These are phyloP conservation scores for Phymanthus crucifer DNA, from an alignment of 92 coral and sea anemone genomes.

Conservation along the genomic window DNA sequence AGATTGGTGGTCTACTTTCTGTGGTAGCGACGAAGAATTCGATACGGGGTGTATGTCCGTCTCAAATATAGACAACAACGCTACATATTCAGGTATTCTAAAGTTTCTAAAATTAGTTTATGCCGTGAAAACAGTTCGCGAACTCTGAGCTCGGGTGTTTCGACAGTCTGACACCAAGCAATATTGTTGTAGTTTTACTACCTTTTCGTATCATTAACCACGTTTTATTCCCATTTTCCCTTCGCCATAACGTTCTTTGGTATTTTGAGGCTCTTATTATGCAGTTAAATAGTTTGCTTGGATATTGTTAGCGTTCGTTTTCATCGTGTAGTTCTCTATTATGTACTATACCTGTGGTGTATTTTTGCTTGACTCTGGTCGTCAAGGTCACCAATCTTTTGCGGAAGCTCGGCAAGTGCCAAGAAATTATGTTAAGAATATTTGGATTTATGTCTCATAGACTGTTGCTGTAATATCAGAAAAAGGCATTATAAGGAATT, in stretches of 20 bases:
- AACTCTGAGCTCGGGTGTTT: neutral
- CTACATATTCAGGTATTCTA: constrained; percentile 67
- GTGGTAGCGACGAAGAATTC: constrained; percentile 98
- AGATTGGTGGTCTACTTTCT: constrained; percentile 99
- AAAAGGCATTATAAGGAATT: neutral
- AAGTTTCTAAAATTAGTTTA: neutral
- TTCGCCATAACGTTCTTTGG: neutral
- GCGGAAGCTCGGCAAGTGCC: neutral
- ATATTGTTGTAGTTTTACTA: neutral
- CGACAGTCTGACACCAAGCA: neutral
- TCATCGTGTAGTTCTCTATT: neutral
- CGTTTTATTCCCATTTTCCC: neutral
- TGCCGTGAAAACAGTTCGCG: constrained; percentile 4
- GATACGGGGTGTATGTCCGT: constrained; percentile 94
- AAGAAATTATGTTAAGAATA: neutral
- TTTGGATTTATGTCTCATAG: neutral
- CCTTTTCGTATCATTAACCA: neutral
- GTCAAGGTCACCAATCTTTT: constrained; percentile 35
- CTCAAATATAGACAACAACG: constrained; percentile 88
- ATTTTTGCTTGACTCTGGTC: constrained; percentile 37
- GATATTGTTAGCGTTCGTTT: neutral
- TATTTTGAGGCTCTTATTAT: neutral
- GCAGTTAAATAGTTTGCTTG: neutral
- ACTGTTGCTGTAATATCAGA: neutral
- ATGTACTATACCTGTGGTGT: neutral